Base-by-base conservation (phyloP, 2,113 vertebrate genomes). In the Fulica atra region DNA sequence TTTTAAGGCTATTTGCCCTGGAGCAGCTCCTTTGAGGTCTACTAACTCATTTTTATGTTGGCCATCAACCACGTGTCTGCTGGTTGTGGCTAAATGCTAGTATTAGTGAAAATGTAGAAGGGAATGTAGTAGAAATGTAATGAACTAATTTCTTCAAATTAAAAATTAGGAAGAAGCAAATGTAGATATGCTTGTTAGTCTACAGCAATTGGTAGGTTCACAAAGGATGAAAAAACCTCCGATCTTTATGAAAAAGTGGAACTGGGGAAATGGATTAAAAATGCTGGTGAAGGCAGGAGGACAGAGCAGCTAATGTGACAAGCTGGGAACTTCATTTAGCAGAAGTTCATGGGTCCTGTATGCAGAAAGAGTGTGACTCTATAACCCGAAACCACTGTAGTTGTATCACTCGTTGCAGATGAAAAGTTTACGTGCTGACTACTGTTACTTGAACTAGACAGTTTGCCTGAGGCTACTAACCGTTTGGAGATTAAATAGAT, bases 21-120 rank as follows among this genome's bases (percentile, higher is more conserved):
- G 50, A 82, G 93, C 57, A 91, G 50, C 87, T 92, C 66, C 73
- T 68, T 71, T 54, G 69, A 95, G 73, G 61, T 42, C 33, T 92
- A 23, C 46, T 29, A 18, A 78, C 63, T 92, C 29, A 24, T 91
- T 93, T 89, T 78, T 81, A 4, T 85, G 61, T 77, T 76, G 86
- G 61, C 57, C 57, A 28, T 89, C 88, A 91, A 31, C 48, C 3
- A 4, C 10, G 7, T 50, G 35, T 81, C 44, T 92, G 72, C 53
- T 25, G 79, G 16, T 51, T 69, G 33, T 40, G 44, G 35, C n/a
- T 94, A 36, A 85, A 50, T 69, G 44, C 38, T 74, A 28, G 6
- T 66, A 25, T 78, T 68, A n/a, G 24, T 79, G 35, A 86, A 91
- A 78, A 28, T 61, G 29, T 1, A 72, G 83, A 68, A 88, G 16